These are phyloP conservation scores for Hydrocynus forskahlii DNA, from an alignment of 2,797 vertebrate species.

Conservation along the genomic window DNA sequence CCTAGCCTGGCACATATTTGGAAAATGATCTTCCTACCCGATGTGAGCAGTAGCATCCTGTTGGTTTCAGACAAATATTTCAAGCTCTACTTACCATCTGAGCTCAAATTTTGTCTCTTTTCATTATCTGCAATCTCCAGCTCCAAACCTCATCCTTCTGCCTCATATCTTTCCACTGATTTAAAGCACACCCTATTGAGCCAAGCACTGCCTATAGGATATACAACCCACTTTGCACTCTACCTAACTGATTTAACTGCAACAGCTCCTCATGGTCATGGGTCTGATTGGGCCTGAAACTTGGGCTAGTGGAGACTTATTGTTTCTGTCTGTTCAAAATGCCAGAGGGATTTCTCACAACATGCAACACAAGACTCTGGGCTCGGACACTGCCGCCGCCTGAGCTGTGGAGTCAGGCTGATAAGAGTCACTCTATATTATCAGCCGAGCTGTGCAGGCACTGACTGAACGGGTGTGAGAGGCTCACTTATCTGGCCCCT, in stretches of 20 bases:
- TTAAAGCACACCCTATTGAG: conserved; percentile 1
- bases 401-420: background rate
- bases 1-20: too few species aligned
- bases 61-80: too few species aligned
- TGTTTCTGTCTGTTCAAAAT: conserved; percentile 32
- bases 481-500: conserved; percentile 24
- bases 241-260: conserved; percentile 10
- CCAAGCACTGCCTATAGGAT: background rate
- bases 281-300: conserved; percentile 13
- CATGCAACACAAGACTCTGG: conserved; percentile 5
- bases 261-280: conserved; percentile 26
- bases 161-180: background rate
- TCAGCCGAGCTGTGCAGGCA: conserved; percentile 16
- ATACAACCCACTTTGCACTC: background rate
- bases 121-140: background rate
- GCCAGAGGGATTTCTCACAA: conserved; percentile 6
- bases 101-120: background rate
- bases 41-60: too few species aligned
- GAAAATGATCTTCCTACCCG: too few species aligned
- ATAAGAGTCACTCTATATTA: conserved; percentile 18
- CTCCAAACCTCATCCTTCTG: background rate
- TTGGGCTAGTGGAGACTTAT: conserved; percentile 13
- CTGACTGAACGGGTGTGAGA: conserved; percentile 23
- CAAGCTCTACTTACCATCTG: background rate
- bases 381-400: background rate